Percentiles rank a stretch among this genome's conserved stretches.
These are phyloP conservation scores for Cricetomys ansorgei DNA, from an alignment of 2,113 vertebrate genomes.

Conservation along the genomic window DNA sequence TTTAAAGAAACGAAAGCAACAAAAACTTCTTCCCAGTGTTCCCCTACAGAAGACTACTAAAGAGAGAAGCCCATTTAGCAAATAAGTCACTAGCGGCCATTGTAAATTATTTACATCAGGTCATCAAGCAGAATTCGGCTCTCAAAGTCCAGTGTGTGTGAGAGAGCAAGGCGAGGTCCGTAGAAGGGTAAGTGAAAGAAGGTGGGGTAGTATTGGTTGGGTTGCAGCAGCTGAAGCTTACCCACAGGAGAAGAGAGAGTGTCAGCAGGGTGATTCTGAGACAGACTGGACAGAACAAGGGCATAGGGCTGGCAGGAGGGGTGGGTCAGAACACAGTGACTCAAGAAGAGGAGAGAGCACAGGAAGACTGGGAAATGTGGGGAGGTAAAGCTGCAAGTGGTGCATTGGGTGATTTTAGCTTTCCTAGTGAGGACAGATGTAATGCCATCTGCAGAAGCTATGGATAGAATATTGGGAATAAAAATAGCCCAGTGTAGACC, in stretches of 20 bases:
- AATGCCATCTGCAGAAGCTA: neutral
- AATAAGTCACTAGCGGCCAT: neutral
- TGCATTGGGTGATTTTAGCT: accelerated
- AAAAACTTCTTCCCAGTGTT: too few relatives aligned
- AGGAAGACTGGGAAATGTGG: neutral
- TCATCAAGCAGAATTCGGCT: neutral
- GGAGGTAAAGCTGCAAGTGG: neutral
- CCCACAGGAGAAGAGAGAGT: neutral
- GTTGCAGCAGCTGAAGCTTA: neutral
- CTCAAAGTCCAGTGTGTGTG: neutral
- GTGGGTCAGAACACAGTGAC: neutral
- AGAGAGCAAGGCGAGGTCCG: neutral
- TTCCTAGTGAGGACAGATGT: constrained; percentile 1
- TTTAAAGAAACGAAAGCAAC: too few relatives aligned
- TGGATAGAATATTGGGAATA: neutral
- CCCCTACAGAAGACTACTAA: neutral
- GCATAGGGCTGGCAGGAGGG: neutral
- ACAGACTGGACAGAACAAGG: neutral
- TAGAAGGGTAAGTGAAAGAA: neutral
- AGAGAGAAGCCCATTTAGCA: neutral
- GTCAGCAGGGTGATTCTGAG: neutral
- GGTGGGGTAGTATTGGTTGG: neutral
- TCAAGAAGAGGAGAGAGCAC: neutral
- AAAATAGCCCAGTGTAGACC: neutral
- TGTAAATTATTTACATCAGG: neutral